Evolutionary conservation across 2,888 invertebrate species (phyloP).

Genomic region (Therioaphis trifolii): DNA sequence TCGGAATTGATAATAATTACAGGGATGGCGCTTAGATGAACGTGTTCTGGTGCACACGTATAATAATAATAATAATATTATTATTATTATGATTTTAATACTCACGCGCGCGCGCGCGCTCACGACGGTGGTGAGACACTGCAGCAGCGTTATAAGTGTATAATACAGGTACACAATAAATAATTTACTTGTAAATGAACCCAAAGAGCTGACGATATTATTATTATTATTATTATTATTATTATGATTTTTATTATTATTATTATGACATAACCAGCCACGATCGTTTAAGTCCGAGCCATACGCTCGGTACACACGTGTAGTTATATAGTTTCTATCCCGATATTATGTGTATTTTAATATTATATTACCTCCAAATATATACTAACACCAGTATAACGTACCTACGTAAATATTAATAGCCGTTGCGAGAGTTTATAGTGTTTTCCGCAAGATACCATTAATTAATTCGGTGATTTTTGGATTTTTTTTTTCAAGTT

Average conservation of each 20-base stretch:
- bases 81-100: too few species aligned
- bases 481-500: not conserved
- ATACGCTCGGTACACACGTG: not conserved
- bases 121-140: not conserved
- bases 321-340: too few species aligned
- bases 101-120: not conserved
- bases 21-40: slow-evolving; percentile 55
- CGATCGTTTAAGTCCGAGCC: slow-evolving; percentile 4
- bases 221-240: slow-evolving; percentile 32
- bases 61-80: slow-evolving; percentile 12
- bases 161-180: too few species aligned
- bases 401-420: too few species aligned
- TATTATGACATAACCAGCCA: not conserved
- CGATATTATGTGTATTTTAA: not conserved
- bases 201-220: slow-evolving; percentile 20
- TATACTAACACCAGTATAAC: too few species aligned
- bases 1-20: slow-evolving; percentile 62
- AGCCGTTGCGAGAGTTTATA: too few species aligned
- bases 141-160: too few species aligned
- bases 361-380: not conserved
- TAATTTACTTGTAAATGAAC: not conserved
- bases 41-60: slow-evolving; percentile 43
- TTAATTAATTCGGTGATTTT: slow-evolving; percentile 8
- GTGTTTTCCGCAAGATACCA: too few species aligned
- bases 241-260: not conserved